These are phyloP conservation scores for Ophioninae sp. DNA, from an alignment of 2,888 invertebrate species.

Conservation along the genomic window DNA sequence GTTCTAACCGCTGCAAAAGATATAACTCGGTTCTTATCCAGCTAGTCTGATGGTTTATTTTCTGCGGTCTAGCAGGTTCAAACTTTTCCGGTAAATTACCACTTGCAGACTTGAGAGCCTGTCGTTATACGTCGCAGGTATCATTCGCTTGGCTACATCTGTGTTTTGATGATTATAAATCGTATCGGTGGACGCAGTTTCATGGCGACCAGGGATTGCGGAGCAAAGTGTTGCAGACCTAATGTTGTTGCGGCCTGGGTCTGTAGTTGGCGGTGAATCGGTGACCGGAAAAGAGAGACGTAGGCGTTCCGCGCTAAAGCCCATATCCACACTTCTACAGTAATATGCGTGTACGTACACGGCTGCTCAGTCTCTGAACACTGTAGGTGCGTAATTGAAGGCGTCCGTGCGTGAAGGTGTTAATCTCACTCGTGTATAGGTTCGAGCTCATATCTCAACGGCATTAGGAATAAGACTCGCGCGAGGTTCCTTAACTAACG, in stretches of 20 bases:
- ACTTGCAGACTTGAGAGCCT: slow-evolving; percentile 18
- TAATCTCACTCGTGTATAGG: slow-evolving; percentile 62
- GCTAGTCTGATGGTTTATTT: slow-evolving; percentile 45
- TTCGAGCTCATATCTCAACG: slow-evolving; percentile 60
- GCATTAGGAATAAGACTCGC: slow-evolving; percentile 62
- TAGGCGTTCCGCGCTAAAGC: slow-evolving; percentile 53
- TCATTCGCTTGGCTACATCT: neutral
- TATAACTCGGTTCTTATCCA: slow-evolving; percentile 16
- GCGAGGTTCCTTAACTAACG: slow-evolving; percentile 59
- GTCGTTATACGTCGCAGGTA: slow-evolving; percentile 33
- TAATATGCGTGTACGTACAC: neutral
- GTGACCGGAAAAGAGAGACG: slow-evolving; percentile 60
- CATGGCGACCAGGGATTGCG: slow-evolving; percentile 30
- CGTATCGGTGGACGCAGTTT: neutral
- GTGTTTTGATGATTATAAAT: neutral
- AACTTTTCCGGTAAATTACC: slow-evolving; percentile 52
- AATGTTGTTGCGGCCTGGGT: slow-evolving; percentile 33
- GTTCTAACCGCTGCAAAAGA: slow-evolving; percentile 19
- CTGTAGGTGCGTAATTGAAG: slow-evolving; percentile 64
- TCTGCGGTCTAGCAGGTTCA: slow-evolving; percentile 35
- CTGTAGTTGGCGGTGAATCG: slow-evolving; percentile 37
- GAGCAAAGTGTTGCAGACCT: slow-evolving; percentile 12
- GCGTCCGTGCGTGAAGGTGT: slow-evolving; percentile 67
- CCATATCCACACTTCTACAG: neutral
- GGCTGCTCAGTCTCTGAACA: slow-evolving; percentile 20